Percentiles rank a stretch among this genome's conserved stretches.
These are phyloP conservation scores for Lordiphosa mommai DNA, from an alignment of 1,140 invertebrate species.

Conservation along the genomic window DNA sequence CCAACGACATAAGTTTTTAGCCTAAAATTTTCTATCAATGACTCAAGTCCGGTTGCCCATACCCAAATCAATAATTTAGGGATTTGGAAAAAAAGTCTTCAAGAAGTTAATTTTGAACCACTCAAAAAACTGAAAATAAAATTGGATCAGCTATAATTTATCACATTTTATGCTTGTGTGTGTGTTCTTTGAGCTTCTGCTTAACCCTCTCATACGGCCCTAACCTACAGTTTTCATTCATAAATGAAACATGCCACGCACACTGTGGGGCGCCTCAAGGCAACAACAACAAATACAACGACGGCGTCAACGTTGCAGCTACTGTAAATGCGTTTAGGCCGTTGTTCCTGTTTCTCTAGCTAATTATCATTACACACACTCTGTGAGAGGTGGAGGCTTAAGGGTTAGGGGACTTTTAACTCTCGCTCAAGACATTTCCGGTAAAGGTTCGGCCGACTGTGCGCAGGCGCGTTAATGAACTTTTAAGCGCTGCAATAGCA, in stretches of 20 bases:
- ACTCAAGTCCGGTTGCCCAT: too few species aligned
- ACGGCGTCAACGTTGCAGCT: conserved; percentile 27
- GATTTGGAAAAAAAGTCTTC: too few species aligned
- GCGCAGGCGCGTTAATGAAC: conserved; percentile 68
- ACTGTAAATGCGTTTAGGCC: conserved; percentile 38
- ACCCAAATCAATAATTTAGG: too few species aligned
- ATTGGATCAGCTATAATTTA: not conserved
- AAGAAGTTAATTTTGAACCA: too few species aligned
- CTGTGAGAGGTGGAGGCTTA: too few species aligned
- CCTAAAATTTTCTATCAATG: too few species aligned
- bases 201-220: conserved; percentile 4
- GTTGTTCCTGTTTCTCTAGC: conserved; percentile 26
- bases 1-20: too few species aligned
- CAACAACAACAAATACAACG: not conserved
- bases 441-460: conserved; percentile 23
- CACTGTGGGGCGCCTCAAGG: conserved; percentile 33
- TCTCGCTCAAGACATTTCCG: conserved; percentile 47
- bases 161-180: too few species aligned
- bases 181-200: conserved; percentile 16
- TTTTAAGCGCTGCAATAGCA: conserved; percentile 59
- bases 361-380: conserved; percentile 45
- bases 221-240: conserved; percentile 7
- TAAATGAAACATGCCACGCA: conserved; percentile 37
- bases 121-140: conserved; percentile 9
- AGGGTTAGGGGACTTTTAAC: conserved; percentile 6